Percentiles rank a stretch among this genome's conserved stretches.
Evolutionary conservation across 2,888 invertebrate species (phyloP).

Genomic region (Drosophila subsilvestris): DNA sequence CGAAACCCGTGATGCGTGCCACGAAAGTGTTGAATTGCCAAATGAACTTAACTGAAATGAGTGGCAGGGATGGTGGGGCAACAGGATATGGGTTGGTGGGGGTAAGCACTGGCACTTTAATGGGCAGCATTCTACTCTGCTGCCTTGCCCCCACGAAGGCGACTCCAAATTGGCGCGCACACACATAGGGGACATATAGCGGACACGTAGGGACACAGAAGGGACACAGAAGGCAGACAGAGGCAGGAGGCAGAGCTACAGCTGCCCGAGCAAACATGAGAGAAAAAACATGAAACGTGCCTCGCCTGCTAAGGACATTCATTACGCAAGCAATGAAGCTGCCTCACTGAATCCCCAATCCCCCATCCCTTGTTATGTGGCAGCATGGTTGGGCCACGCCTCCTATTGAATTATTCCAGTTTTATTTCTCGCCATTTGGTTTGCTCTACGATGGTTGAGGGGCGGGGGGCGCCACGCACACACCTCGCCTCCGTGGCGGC

Average conservation of each 20-base stretch:
- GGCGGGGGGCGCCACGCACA: constrained; percentile 16
- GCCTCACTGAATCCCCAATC: constrained; percentile 23
- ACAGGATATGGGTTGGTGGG: background rate
- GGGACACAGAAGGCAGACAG: background rate
- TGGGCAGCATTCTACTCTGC: constrained; percentile 37
- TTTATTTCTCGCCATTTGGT: constrained; percentile 63
- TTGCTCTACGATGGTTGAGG: constrained; percentile 15
- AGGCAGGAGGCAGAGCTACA: too few relatives aligned
- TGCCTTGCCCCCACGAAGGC: constrained; percentile 29
- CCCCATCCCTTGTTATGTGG: background rate
- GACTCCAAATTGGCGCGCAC: constrained; percentile 65
- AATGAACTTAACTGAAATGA: constrained; percentile 49
- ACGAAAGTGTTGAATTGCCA: constrained; percentile 65
- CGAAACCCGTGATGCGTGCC: constrained; percentile 31
- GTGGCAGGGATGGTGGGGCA: constrained; percentile 4
- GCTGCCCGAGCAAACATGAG: constrained; percentile 51
- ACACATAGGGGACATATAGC: constrained; percentile 11
- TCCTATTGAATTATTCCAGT: constrained; percentile 61
- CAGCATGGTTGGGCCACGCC: constrained; percentile 35
- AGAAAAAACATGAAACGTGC: constrained; percentile 70
- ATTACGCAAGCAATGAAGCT: constrained; percentile 71
- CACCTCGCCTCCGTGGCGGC: constrained; percentile 4
- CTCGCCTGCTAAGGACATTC: constrained; percentile 72
- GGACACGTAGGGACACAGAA: background rate
- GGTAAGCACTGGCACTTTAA: constrained; percentile 41